Base-by-base conservation (phyloP, 2,888 invertebrate species). In the Drosophila suboccidentalis region DNA sequence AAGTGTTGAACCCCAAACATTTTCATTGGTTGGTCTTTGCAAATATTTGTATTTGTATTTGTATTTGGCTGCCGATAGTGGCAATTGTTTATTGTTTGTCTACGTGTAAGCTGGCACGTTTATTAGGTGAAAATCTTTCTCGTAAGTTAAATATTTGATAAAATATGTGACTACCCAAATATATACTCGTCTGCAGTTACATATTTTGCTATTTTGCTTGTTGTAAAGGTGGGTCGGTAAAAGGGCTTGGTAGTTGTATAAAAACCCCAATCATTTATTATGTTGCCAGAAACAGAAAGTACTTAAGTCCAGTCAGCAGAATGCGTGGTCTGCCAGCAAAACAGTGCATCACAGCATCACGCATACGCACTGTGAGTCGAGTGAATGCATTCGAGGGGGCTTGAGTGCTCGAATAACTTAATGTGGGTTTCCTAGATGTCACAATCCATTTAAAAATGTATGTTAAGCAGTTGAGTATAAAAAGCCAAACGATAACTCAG, bases 361-460 rank as follows among this genome's bases (percentile, higher is more conserved):
- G 75, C 22, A 67, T 73, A 73, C 72, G 72, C 43, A 57, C 17
- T 46, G 58, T 69, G 38, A 34, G 53, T 9, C 43, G 22, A 11
- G 29, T 34, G 41, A 43, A 34, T 10, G 19, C n/a, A n/a, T n/a
- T n/a, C n/a, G 3, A n/a, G 41, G 13, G 51, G 34, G 19, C 6
- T 53, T 10, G 53, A 22, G 44, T 32, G 44, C 8, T 54, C 3
- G 29, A 36, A 36, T 55, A 22, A 38, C 19, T 43, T 47, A 44
- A 8, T 60, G 22, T 41, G 44, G 39, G 47, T 39, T 29, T 26
- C 38, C 17, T 36, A 17, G 17, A 11, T 57, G 38, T 36, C 50
- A 26, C 29, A 50, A 9, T 19, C 19, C 26, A 46, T 61, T 71
- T 34, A 36, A 41, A 64, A 76, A 34, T 54, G 36, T 44, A 53